These are phyloP conservation scores for Heteromyza rotundicornis DNA, from an alignment of 2,888 invertebrate genomes.

Conservation along the genomic window DNA sequence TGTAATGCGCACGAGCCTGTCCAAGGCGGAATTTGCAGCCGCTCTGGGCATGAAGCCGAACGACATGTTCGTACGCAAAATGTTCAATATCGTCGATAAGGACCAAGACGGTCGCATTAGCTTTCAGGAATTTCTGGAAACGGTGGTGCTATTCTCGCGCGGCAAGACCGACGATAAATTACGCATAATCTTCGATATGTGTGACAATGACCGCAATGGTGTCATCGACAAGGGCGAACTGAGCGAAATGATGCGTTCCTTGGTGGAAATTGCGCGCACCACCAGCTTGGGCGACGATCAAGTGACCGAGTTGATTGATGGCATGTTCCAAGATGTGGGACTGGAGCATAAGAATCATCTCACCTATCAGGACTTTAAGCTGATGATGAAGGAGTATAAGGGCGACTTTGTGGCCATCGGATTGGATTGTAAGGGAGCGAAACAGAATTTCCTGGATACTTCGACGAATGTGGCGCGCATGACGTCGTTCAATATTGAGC, in stretches of 20 bases:
- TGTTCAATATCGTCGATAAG: constrained; percentile 97
- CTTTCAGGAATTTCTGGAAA: constrained; percentile 95
- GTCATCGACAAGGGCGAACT: constrained; percentile 93
- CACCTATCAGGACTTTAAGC: constrained; percentile 89
- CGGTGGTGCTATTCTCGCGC: constrained; percentile 88
- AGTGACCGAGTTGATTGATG: constrained; percentile 90
- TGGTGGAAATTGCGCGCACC: constrained; percentile 92
- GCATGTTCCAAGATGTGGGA: constrained; percentile 93
- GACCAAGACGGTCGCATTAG: constrained; percentile 92
- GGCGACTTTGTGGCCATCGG: constrained; percentile 95
- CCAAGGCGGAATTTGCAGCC: constrained; percentile 91
- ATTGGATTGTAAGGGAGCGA: constrained; percentile 92
- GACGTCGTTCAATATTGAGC: constrained; percentile 92
- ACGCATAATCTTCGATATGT: constrained; percentile 96
- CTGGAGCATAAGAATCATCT: constrained; percentile 88
- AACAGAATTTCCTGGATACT: constrained; percentile 92
- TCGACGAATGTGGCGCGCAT: constrained; percentile 94
- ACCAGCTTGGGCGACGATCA: constrained; percentile 89
- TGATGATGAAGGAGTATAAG: constrained; percentile 97
- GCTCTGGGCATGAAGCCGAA: constrained; percentile 95
- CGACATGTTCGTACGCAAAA: constrained; percentile 93
- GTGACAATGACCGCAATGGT: constrained; percentile 92
- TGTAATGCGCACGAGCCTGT: constrained; percentile 90
- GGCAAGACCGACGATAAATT: constrained; percentile 93
- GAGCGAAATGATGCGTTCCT: constrained; percentile 89